Percentiles rank a stretch among this genome's conserved stretches.
Evolutionary conservation across 2,113 vertebrate genomes (phyloP).

Genomic region (Alligator sinensis): DNA sequence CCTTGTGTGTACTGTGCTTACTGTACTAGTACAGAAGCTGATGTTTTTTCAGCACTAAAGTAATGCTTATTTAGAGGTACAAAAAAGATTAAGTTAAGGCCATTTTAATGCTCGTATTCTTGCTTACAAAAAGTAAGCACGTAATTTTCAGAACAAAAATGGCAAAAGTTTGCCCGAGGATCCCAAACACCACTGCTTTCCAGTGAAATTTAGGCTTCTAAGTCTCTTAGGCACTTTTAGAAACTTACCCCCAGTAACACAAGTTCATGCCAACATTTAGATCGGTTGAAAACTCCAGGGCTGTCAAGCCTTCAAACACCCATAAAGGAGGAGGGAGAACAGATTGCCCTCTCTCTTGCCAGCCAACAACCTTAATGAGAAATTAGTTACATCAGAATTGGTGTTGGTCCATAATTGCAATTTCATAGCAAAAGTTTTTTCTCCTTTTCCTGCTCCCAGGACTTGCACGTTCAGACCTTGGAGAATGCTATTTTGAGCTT

Average conservation of each 20-base stretch:
- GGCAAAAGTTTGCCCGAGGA: not conserved
- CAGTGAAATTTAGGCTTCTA: not conserved
- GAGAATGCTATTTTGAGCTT: not conserved
- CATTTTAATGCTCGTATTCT: not conserved
- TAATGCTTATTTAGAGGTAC: not conserved
- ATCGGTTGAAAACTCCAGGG: not conserved
- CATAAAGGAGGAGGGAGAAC: too few relatives aligned
- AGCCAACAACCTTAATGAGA: not conserved
- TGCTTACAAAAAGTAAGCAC: not conserved
- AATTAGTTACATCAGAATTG: not conserved
- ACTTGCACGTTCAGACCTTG: not conserved
- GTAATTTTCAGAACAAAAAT: not conserved
- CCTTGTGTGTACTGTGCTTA: not conserved
- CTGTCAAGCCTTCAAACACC: not conserved
- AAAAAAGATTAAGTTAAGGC: not conserved
- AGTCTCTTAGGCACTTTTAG: fast-evolving
- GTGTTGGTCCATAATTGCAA: not conserved
- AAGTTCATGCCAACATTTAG: not conserved
- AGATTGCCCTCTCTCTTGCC: not conserved
- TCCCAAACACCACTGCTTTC: not conserved
- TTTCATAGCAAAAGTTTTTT: not conserved
- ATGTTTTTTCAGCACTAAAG: not conserved
- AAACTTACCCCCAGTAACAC: not conserved
- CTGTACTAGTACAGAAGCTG: not conserved
- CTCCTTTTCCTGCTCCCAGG: not conserved